A percentile compares a stretch with the other conserved stretches of the same genome.
phyloP scores from a whole-genome alignment of 2,113 vertebrate species.

The Rhynchopsitta pachyrhyncha region DNA sequence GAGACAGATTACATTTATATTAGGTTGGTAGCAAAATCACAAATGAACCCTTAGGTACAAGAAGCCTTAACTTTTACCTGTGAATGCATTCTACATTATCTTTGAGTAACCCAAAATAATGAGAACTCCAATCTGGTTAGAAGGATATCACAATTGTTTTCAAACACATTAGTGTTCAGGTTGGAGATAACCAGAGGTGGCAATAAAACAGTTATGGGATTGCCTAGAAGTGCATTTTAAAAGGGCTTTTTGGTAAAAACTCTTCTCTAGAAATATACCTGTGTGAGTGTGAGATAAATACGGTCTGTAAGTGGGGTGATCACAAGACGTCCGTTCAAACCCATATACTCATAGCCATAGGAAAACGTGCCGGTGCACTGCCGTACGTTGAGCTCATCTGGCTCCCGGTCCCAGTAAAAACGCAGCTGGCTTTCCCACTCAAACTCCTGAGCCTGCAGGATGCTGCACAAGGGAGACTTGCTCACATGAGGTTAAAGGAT shows the following conservation, averaged over 20 bases:
- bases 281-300: slow-evolving; percentile 95
- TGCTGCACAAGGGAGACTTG: slow-evolving; percentile 64
- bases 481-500: background rate
- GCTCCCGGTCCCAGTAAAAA: slow-evolving; percentile 89
- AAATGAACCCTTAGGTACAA: background rate
- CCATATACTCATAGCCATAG: slow-evolving; percentile 98
- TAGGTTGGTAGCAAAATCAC: background rate
- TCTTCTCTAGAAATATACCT: slow-evolving; percentile 73
- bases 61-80: background rate
- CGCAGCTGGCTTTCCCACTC: slow-evolving; percentile 96
- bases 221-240: background rate
- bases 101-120: background rate
- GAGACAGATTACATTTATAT: background rate
- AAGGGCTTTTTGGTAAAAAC: background rate
- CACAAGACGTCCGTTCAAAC: slow-evolving; percentile 92
- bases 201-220: background rate
- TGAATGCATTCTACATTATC: background rate
- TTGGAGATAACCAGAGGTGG: background rate
- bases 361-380: slow-evolving; percentile 91
- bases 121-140: background rate
- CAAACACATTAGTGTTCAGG: background rate
- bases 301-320: slow-evolving; percentile 96
- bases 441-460: slow-evolving; percentile 89
- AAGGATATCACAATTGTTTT: background rate
- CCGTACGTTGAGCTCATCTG: slow-evolving; percentile 83